Evolutionary conservation across 2,113 vertebrate genomes (phyloP).

Genomic region (Pycnonotus jocosus): DNA sequence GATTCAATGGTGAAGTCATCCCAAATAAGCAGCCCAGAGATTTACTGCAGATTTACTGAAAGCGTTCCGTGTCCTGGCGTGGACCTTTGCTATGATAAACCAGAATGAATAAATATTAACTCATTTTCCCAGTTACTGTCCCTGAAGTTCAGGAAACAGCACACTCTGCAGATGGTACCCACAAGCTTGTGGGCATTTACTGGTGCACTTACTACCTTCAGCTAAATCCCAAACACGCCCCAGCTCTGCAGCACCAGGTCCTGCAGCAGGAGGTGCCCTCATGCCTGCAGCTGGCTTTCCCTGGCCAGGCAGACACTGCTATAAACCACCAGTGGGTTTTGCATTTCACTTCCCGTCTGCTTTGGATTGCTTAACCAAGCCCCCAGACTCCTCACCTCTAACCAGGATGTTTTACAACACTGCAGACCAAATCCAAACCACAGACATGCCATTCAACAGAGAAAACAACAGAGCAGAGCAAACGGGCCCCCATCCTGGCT

Average conservation of each 20-base stretch:
- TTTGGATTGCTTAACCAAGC: not conserved
- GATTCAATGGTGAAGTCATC: not conserved
- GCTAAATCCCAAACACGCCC: not conserved
- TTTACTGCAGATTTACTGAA: not conserved
- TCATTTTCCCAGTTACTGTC: not conserved
- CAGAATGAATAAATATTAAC: not conserved
- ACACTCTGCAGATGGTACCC: not conserved
- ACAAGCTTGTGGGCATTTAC: not conserved
- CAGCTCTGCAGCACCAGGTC: not conserved
- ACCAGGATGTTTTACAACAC: not conserved
- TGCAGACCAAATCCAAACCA: not conserved
- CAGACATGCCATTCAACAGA: not conserved
- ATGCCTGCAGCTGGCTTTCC: not conserved
- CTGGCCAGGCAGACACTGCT: not conserved
- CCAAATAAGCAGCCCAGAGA: not conserved
- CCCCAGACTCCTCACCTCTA: slow-evolving; percentile 5
- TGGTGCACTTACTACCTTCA: not conserved
- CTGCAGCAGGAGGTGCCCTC: not conserved
- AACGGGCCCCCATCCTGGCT: not conserved
- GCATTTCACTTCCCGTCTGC: not conserved
- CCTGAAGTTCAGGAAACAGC: not conserved
- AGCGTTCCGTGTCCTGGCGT: rapidly evolving
- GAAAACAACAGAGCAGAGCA: not conserved
- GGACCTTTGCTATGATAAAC: not conserved
- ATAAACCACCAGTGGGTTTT: not conserved